These are phyloP conservation scores for Yponomeuta sedellus DNA, from an alignment of 2,888 invertebrate species.

Conservation along the genomic window DNA sequence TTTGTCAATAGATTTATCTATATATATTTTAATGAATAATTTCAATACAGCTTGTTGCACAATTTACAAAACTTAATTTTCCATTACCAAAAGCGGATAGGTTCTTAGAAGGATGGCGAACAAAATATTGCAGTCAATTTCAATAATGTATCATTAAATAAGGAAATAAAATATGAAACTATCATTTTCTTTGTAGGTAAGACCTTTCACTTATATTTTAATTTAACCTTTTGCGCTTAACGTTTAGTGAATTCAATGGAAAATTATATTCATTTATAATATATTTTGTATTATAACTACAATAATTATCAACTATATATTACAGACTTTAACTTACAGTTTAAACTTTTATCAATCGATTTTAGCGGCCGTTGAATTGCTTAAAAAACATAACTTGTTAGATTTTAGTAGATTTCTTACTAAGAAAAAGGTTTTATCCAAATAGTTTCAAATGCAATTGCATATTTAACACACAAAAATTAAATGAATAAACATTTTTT, in stretches of 20 bases:
- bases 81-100: conserved; percentile 39
- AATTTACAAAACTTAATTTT: conserved; percentile 50
- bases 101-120: conserved; percentile 61
- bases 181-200: conserved; percentile 24
- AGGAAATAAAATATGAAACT: conserved; percentile 16
- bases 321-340: conserved; percentile 70
- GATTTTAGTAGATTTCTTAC: background rate
- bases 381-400: conserved; percentile 18
- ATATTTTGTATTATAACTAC: conserved; percentile 75
- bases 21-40: conserved; percentile 74
- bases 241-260: conserved; percentile 71
- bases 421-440: too few relatives aligned
- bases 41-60: conserved; percentile 68
- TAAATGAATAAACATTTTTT: background rate
- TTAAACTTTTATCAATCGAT: conserved; percentile 67
- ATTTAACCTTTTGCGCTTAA: conserved; percentile 52
- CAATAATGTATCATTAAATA: conserved; percentile 4
- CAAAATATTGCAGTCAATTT: conserved; percentile 25
- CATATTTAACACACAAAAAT: background rate
- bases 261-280: conserved; percentile 75
- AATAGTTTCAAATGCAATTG: too few relatives aligned
- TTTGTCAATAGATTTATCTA: conserved; percentile 76
- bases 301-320: conserved; percentile 75
- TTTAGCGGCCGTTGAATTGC: conserved; percentile 47
- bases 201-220: conserved; percentile 22